Evolutionary conservation across 1,140 invertebrate genomes (phyloP).

Genomic region (Drosophila micromelanica): DNA sequence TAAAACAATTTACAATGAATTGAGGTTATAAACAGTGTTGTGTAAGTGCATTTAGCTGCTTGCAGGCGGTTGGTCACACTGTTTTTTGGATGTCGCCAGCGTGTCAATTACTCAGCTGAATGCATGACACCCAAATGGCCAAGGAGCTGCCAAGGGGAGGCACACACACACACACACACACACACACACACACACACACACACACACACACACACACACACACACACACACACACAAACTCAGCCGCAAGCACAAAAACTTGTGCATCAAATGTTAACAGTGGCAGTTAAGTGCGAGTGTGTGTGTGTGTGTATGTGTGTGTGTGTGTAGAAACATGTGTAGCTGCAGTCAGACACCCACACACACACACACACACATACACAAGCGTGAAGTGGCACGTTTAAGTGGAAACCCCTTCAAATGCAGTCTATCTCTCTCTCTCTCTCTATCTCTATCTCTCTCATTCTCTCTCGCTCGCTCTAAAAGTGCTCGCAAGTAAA

Average conservation of each 20-base stretch:
- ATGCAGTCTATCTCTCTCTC: background rate
- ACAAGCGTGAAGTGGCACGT: background rate
- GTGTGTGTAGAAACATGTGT: no score
- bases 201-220: no score
- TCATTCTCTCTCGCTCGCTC: background rate
- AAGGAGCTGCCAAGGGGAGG: conserved; percentile 1
- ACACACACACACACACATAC: background rate
- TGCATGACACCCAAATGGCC: conserved; percentile 22
- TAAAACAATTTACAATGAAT: no score
- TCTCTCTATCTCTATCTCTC: background rate
- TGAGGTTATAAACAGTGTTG: no score
- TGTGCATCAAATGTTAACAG: no score
- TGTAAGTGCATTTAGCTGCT: no score
- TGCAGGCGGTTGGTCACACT: no score
- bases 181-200: no score
- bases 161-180: background rate
- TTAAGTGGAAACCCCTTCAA: background rate
- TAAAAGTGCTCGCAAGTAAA: conserved; percentile 70
- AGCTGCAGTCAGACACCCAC: background rate
- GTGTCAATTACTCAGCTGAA: conserved; percentile 23
- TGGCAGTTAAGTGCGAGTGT: no score
- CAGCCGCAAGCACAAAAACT: no score
- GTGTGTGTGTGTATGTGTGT: no score
- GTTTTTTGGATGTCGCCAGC: background rate
- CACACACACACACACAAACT: no score